These are phyloP conservation scores for Phyllostomus hastatus DNA, from an alignment of 2,113 vertebrate species.

Conservation along the genomic window DNA sequence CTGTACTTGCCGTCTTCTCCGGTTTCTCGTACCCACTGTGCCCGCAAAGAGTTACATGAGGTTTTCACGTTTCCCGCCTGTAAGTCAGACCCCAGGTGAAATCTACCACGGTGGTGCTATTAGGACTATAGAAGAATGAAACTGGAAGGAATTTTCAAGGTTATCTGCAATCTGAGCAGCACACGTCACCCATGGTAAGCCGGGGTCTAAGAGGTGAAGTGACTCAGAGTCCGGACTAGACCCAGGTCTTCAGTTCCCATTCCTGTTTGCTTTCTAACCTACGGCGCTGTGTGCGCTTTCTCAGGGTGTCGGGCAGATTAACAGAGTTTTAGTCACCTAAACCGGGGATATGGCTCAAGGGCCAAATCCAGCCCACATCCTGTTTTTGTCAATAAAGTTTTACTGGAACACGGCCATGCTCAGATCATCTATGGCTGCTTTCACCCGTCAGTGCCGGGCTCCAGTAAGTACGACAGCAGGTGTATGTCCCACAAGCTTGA, in stretches of 20 bases:
- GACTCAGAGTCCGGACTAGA: background rate
- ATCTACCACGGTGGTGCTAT: background rate
- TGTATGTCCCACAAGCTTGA: background rate
- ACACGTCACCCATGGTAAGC: background rate
- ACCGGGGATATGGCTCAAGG: background rate
- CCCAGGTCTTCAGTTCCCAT: background rate
- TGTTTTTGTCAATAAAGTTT: slow-evolving; percentile 10
- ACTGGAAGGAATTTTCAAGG: background rate
- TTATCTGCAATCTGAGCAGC: background rate
- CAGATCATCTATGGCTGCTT: background rate
- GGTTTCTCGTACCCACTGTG: background rate
- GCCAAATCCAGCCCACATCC: background rate
- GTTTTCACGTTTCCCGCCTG: background rate
- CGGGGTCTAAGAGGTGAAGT: background rate
- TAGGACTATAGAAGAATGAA: background rate
- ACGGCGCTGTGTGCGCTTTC: background rate
- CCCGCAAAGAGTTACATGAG: background rate
- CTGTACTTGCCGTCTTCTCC: background rate
- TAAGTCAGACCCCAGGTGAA: background rate
- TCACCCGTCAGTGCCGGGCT: background rate
- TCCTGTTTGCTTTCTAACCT: background rate
- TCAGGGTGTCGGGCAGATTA: background rate
- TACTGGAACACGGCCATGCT: background rate
- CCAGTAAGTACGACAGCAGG: background rate
- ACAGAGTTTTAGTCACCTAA: background rate